Percentiles rank a stretch among this genome's conserved stretches.
These are phyloP conservation scores for Onychorhynchus coronatus DNA, from an alignment of 2,113 vertebrate genomes.

Conservation along the genomic window DNA sequence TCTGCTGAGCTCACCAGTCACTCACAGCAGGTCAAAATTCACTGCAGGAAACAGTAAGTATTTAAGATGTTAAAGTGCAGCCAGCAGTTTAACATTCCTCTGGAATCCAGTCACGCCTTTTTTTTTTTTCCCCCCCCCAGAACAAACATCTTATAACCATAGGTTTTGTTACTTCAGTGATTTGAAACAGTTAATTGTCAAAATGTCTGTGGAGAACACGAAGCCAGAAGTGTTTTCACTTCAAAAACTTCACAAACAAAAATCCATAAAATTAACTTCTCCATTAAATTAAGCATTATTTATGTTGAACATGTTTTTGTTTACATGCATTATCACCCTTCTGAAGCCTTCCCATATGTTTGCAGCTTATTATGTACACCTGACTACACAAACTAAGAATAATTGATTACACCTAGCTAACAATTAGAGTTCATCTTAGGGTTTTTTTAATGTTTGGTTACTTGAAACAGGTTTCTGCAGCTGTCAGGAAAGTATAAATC, in stretches of 20 bases:
- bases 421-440: conserved; percentile 44
- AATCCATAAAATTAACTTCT: conserved; percentile 41
- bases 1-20: background rate
- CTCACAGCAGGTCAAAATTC: background rate
- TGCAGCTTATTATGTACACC: conserved; percentile 75
- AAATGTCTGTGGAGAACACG: conserved; percentile 1
- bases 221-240: conserved; percentile 34
- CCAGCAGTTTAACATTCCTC: background rate
- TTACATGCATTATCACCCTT: conserved; percentile 79
- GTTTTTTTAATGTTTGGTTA: conserved; percentile 54
- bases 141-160: background rate
- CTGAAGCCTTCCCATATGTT: conserved; percentile 83
- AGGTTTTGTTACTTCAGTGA: background rate
- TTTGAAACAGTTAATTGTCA: conserved; percentile 65
- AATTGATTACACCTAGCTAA: conserved; percentile 68
- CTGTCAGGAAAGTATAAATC: conserved; percentile 51
- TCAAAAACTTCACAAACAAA: conserved; percentile 50
- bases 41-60: background rate
- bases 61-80: background rate
- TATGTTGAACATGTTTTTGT: conserved; percentile 60
- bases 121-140: background rate
- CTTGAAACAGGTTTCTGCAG: conserved; percentile 29
- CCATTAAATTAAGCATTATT: conserved; percentile 42
- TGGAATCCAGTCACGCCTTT: background rate
- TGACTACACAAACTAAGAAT: conserved; percentile 79